Evolutionary conservation across 2,888 invertebrate species (phyloP).

Genomic region (Xestia c-nigrum): DNA sequence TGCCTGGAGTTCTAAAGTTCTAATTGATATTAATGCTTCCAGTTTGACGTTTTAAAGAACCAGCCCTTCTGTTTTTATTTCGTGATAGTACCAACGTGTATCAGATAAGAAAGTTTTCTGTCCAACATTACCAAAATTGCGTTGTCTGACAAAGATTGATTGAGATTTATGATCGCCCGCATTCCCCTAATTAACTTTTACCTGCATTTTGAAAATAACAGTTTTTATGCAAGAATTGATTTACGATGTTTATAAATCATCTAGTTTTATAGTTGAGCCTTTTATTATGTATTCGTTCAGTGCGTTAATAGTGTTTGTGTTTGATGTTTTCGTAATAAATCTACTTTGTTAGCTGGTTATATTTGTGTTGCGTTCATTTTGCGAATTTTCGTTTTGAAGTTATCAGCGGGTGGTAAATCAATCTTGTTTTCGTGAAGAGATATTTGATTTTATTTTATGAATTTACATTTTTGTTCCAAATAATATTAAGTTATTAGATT

Average conservation of each 20-base stretch:
- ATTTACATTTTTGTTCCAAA: background rate
- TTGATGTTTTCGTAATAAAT: slow-evolving; percentile 37
- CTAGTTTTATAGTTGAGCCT: slow-evolving; percentile 16
- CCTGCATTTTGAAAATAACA: slow-evolving; percentile 66
- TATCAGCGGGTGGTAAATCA: background rate
- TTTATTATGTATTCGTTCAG: slow-evolving; percentile 14
- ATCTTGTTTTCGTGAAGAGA: background rate
- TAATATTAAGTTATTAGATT: background rate
- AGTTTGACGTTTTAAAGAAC: background rate
- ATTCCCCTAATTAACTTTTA: slow-evolving; percentile 70
- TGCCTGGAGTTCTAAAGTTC: no score
- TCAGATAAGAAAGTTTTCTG: slow-evolving; percentile 68
- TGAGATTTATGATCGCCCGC: slow-evolving; percentile 77
- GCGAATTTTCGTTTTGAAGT: slow-evolving; percentile 17
- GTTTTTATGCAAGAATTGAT: slow-evolving; percentile 32
- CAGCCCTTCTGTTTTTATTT: slow-evolving; percentile 20
- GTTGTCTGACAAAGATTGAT: slow-evolving; percentile 79
- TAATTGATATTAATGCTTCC: no score
- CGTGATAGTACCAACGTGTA: slow-evolving; percentile 37
- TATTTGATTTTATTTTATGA: background rate
- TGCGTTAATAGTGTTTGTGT: slow-evolving; percentile 32
- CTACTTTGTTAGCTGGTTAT: slow-evolving; percentile 11
- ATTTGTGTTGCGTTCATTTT: slow-evolving; percentile 20
- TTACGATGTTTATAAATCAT: slow-evolving; percentile 44
- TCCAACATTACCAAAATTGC: slow-evolving; percentile 71